Evolutionary conservation across 2,888 invertebrate genomes (phyloP), one percentile per base, ranked within the genome.

Genomic region (Hirudinaria manillensis): DNA sequence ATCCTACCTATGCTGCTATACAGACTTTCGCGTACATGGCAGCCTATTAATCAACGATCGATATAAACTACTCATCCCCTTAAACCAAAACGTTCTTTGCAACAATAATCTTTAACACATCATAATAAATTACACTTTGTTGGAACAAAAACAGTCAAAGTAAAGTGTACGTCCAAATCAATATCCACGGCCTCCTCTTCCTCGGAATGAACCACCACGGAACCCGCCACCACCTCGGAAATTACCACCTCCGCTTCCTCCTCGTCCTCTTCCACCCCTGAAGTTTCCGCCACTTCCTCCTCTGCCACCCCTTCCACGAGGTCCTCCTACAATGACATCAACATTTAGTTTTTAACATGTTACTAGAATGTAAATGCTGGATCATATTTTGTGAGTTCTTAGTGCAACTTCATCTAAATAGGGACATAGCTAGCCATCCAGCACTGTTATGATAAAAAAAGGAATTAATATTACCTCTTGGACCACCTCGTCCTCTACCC

Each of bases 221-320:
- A 61, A 61, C 1, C 61, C 61, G 7, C 61, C 61, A 1, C 61
- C 24, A 16, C 61, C 61, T 2, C 61, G 24, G 61, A 61, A 61
- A 10, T 29, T 29, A 27, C 61, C 61, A 29, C 61, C 61, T 7
- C 56, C 56, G 16, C 56, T 16, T 56, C 56, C 29, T 61, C 29
- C 29, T 13, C 24, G 29, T 29, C 61, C 61, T 24, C 61, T 29
- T 16, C 61, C 61, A n/a, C 61, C 61, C n/a, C 61, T 61, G 24
- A 61, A 61, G 61, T 61, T 61, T 4, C 61, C 61, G 19, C 61
- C 61, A 27, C 61, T 29, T 29, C 61, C 29, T 61, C 61, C 61
- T 24, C 61, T 7, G 19, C 61, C 61, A 10, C 61, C 61, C 13
- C 24, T 29, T 13, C 61, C 61, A 10, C 61, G 61, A 19, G 24